These are phyloP conservation scores for Ornithoptera alexandrae DNA, from an alignment of 2,888 invertebrate species.

Conservation along the genomic window DNA sequence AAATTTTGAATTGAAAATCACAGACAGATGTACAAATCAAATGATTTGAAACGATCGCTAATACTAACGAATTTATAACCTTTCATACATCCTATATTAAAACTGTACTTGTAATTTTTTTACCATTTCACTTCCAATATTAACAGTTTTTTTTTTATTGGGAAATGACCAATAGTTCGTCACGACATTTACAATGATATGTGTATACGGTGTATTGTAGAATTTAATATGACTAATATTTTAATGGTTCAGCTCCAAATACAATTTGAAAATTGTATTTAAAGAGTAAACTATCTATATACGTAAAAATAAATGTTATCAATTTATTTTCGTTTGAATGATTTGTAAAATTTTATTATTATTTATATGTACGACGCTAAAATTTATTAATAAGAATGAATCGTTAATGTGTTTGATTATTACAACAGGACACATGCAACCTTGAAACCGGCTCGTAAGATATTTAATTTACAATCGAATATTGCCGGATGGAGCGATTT, in stretches of 20 bases:
- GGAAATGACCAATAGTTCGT: too few relatives aligned
- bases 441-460: conserved; percentile 24
- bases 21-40: not conserved
- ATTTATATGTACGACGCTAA: conserved; percentile 5
- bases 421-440: conserved; percentile 21
- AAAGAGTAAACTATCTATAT: not conserved
- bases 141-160: too few relatives aligned
- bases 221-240: too few relatives aligned
- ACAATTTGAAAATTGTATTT: too few relatives aligned
- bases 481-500: conserved; percentile 16
- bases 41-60: not conserved
- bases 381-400: conserved; percentile 10
- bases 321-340: conserved; percentile 1
- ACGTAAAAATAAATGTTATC: conserved; percentile 1
- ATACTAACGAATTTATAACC: not conserved
- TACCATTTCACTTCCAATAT: too few relatives aligned
- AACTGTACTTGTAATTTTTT: not conserved
- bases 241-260: too few relatives aligned
- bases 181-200: too few relatives aligned
- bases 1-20: not conserved
- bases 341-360: conserved; percentile 7
- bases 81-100: not conserved
- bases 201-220: too few relatives aligned
- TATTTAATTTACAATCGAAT: conserved; percentile 27
- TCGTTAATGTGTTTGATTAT: conserved; percentile 10